A percentile compares a stretch with the other conserved stretches of the same genome.
These are phyloP conservation scores for Subanguina moxae DNA, from an alignment of 1,140 invertebrate genomes.

Conservation along the genomic window DNA sequence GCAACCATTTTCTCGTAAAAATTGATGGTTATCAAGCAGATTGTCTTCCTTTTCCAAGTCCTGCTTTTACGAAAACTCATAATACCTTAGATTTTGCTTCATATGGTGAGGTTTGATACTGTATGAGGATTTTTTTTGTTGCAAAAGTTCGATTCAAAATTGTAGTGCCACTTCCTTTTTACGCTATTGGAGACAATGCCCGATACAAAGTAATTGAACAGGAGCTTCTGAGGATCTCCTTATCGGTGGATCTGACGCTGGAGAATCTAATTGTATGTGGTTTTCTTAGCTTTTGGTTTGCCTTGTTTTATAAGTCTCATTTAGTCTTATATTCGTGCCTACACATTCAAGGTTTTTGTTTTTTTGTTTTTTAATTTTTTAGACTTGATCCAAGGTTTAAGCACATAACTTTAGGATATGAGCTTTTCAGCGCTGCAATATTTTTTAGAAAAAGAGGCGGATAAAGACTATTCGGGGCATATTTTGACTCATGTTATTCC, in stretches of 20 bases:
- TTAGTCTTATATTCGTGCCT: not conserved
- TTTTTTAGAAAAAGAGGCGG: not conserved
- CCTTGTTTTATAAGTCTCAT: not conserved
- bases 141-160: too few relatives aligned
- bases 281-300: not conserved
- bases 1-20: too few relatives aligned
- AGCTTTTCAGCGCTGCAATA: not conserved
- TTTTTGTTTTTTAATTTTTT: too few relatives aligned
- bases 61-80: too few relatives aligned
- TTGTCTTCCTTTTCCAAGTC: too few relatives aligned
- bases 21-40: too few relatives aligned
- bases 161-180: not conserved
- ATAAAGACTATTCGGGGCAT: not conserved
- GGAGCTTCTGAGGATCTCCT: not conserved
- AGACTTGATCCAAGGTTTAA: too few relatives aligned
- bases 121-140: too few relatives aligned
- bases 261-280: not conserved
- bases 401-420: not conserved
- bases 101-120: too few relatives aligned
- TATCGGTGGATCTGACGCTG: not conserved
- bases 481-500: not conserved
- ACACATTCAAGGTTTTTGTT: slow-evolving; percentile 2
- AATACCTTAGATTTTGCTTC: too few relatives aligned
- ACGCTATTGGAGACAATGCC: not conserved
- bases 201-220: not conserved